phyloP scores from a whole-genome alignment of 2,888 invertebrate species.

The Ochlodes sylvanus region DNA sequence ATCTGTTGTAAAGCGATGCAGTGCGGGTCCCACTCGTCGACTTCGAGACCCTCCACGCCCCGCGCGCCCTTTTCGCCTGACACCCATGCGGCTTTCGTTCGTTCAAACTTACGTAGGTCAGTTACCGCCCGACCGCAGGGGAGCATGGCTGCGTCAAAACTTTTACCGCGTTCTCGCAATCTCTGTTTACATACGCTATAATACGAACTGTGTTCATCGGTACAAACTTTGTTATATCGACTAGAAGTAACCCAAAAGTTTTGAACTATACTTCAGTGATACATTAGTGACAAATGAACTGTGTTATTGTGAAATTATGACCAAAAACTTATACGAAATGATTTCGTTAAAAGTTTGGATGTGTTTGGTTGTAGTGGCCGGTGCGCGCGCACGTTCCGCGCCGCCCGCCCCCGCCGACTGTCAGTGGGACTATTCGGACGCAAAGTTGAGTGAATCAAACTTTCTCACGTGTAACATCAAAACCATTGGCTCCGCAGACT shows the following conservation, averaged over 20 bases:
- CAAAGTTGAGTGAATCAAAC: conserved; percentile 84
- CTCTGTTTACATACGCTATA: conserved; percentile 80
- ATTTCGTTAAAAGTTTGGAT: conserved; percentile 84
- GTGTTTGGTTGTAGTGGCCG: conserved; percentile 74
- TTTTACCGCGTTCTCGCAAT: conserved; percentile 79
- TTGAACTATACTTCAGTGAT: conserved; percentile 62
- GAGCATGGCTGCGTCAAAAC: conserved; percentile 84
- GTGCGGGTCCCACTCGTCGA: conserved; percentile 75
- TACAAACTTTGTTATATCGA: conserved; percentile 64
- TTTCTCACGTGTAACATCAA: conserved; percentile 89
- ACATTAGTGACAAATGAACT: conserved; percentile 77
- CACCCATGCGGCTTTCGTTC: conserved; percentile 84
- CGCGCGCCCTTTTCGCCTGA: conserved; percentile 63
- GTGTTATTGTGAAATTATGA: conserved; percentile 72
- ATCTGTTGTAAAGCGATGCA: conserved; percentile 83
- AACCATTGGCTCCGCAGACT: conserved; percentile 89
- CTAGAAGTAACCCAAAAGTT: conserved; percentile 69
- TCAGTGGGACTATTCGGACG: conserved; percentile 88
- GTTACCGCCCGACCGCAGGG: conserved; percentile 85
- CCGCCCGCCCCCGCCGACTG: conserved; percentile 89
- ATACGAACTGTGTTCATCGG: conserved; percentile 68
- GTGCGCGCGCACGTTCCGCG: conserved; percentile 83
- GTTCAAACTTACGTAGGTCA: conserved; percentile 86
- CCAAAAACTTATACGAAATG: conserved; percentile 78
- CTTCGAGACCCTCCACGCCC: conserved; percentile 65